Percentiles rank a stretch among this genome's conserved stretches.
Evolutionary conservation across 2,797 vertebrate genomes (phyloP).

Genomic region (Pseudochromis fuscus): DNA sequence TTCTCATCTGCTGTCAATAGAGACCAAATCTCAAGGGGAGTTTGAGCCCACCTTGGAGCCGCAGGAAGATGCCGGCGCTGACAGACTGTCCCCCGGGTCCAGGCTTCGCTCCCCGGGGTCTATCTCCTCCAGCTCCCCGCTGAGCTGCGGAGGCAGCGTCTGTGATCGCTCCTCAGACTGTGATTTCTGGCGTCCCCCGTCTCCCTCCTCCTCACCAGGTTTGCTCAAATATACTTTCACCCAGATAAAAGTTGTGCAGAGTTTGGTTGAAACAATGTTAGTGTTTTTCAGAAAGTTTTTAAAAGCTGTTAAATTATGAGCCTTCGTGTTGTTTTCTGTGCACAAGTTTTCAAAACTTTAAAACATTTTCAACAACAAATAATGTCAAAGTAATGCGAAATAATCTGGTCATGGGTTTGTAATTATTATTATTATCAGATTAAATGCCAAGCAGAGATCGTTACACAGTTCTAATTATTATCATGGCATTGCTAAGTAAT

Average conservation of each 20-base stretch:
- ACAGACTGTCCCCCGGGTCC: slow-evolving; percentile 84
- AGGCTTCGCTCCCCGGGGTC: slow-evolving; percentile 64
- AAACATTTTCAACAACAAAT: background rate
- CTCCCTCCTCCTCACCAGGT: slow-evolving; percentile 96
- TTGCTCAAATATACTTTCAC: background rate
- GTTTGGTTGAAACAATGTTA: background rate
- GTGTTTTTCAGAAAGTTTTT: background rate
- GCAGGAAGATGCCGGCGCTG: slow-evolving; percentile 52
- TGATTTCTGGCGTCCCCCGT: slow-evolving; percentile 97
- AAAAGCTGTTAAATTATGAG: background rate
- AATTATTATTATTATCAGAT: too few relatives aligned
- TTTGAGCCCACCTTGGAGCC: slow-evolving; percentile 49
- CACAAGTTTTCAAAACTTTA: background rate
- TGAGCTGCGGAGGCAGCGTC: slow-evolving; percentile 89
- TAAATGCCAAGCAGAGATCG: background rate
- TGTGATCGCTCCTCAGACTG: slow-evolving; percentile 89
- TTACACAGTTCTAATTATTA: too few relatives aligned
- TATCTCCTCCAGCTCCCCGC: slow-evolving; percentile 87
- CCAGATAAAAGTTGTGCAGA: background rate
- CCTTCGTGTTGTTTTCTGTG: background rate
- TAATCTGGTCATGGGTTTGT: background rate
- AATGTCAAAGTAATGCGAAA: background rate
- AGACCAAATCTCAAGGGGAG: slow-evolving; percentile 73
- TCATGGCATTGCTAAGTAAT: too few relatives aligned
- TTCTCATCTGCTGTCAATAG: slow-evolving; percentile 70